Conservation (phyloP, 2,888 invertebrate species). For the Pammene fasciana region DNA sequence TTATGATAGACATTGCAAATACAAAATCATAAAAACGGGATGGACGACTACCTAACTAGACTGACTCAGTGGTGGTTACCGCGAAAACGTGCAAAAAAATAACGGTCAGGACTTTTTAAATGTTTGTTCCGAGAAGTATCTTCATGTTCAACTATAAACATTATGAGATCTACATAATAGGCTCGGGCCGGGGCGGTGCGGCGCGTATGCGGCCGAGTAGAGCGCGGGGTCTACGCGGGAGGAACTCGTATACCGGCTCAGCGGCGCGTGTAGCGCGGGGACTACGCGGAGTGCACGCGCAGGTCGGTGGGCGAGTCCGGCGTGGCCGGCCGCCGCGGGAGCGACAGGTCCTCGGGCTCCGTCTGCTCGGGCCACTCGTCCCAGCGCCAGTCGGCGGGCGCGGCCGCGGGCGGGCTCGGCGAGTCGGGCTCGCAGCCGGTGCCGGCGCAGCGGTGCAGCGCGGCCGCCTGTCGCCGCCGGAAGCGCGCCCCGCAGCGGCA, state of each 20-base stretch:
- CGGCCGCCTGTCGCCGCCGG: constrained; percentile 93
- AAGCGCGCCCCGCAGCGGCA: constrained; percentile 92
- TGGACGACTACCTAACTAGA: constrained; percentile 70
- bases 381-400: constrained; percentile 76
- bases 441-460: constrained; percentile 90
- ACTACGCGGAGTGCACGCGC: constrained; percentile 79
- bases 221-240: constrained; percentile 81
- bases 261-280: constrained; percentile 62
- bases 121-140: constrained; percentile 16
- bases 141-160: constrained; percentile 18
- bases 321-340: constrained; percentile 82
- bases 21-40: constrained; percentile 68
- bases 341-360: constrained; percentile 94
- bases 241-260: constrained; percentile 91
- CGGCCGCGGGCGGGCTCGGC: constrained; percentile 76
- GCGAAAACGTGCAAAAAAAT: constrained; percentile 54
- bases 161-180: constrained; percentile 20
- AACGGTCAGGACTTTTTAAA: constrained; percentile 54
- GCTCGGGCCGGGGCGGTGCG: constrained; percentile 51
- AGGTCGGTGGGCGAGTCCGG: constrained; percentile 80
- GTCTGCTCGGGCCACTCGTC: constrained; percentile 90
- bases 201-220: constrained; percentile 46
- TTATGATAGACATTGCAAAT: constrained; percentile 70
- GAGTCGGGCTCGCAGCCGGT: constrained; percentile 69
- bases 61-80: constrained; percentile 60